Conservation (phyloP, 1,140 invertebrate genomes). For the Mizuhopecten yessoensis region DNA sequence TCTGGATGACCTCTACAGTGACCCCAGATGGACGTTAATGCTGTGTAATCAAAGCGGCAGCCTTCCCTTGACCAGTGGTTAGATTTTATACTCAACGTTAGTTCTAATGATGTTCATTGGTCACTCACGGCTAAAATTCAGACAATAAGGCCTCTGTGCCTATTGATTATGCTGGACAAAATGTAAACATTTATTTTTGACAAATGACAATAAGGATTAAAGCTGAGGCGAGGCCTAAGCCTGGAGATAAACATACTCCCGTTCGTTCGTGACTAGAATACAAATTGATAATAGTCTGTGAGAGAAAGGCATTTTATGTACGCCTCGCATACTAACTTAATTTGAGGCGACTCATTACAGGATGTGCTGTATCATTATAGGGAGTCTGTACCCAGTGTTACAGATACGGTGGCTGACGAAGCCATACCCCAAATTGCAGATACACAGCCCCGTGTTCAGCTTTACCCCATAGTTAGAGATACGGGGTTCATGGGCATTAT, state of each 20-base stretch:
- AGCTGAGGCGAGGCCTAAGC: not conserved
- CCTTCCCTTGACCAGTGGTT: constrained; percentile 1
- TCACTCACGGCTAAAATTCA: not conserved
- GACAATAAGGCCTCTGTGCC: not conserved
- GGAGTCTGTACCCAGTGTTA: constrained; percentile 14
- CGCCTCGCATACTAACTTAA: constrained; percentile 37
- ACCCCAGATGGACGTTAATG: not conserved
- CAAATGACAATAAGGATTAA: constrained; percentile 29
- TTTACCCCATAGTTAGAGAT: not conserved
- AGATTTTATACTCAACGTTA: not conserved
- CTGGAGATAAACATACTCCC: not conserved
- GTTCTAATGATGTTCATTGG: constrained; percentile 7
- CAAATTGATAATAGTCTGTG: constrained; percentile 28
- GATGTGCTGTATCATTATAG: constrained; percentile 20
- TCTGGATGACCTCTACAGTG: not conserved
- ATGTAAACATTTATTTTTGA: constrained; percentile 35
- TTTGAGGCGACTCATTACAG: constrained; percentile 23
- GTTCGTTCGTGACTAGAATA: constrained; percentile 29
- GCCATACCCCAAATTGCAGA: constrained; percentile 9
- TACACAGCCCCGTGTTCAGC: not conserved
- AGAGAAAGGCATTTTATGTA: constrained; percentile 39
- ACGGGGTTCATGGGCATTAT: not conserved
- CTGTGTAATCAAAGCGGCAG: not conserved
- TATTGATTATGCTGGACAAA: constrained; percentile 26
- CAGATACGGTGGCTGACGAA: not conserved